Base-by-base conservation (phyloP, 2,888 invertebrate species). In the Ophion costatus region DNA sequence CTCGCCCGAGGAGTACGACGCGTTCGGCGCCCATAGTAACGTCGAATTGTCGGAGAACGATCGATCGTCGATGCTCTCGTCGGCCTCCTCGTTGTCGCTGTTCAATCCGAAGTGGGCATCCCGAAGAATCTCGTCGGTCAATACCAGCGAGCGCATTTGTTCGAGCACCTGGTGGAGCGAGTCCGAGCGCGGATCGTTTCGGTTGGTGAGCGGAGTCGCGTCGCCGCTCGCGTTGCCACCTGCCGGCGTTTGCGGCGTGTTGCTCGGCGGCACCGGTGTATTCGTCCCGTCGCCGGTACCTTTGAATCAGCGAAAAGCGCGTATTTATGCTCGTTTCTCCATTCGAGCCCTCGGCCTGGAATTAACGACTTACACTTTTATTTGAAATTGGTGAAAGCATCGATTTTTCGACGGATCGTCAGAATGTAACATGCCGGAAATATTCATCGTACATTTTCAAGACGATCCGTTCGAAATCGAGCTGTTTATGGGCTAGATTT, bases 211-310 rank as follows among this genome's bases (percentile, higher is more conserved):
- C 29, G 93, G 93, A 51, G 93, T 93, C 20, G 92, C 90, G 78
- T 93, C 92, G 14, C 93, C 93, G 86, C 92, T 93, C 9, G 91
- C 88, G 74, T 90, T 89, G 61, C 92, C 93, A 77, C 92, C 92
- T 5, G 93, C 91, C 71, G 92, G 92, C 24, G 93, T 93, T 86
- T 93, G 93, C 4, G 93, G 93, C n/a, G 93, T 93, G 85, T 93
- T 93, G 71, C 92, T 93, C 64, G 93, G 93, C 29, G 93, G 92
- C 81, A 93, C 89, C n/a, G 93, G 93, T 17, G 92, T 92, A 82
- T 89, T 91, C 10, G 91, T 90, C 70, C 91, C 93, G 82, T 92
- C 93, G 66, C 91, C 91, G 59, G 84, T 88, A 66, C 87, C 90
- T 88, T 71, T 20, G 84, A 86, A 64, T 17, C 51, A 29, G n/a